A percentile compares a stretch with the other conserved stretches of the same genome.
phyloP scores from a whole-genome alignment of 2,113 vertebrate species.

The Pterocles orientalis region DNA sequence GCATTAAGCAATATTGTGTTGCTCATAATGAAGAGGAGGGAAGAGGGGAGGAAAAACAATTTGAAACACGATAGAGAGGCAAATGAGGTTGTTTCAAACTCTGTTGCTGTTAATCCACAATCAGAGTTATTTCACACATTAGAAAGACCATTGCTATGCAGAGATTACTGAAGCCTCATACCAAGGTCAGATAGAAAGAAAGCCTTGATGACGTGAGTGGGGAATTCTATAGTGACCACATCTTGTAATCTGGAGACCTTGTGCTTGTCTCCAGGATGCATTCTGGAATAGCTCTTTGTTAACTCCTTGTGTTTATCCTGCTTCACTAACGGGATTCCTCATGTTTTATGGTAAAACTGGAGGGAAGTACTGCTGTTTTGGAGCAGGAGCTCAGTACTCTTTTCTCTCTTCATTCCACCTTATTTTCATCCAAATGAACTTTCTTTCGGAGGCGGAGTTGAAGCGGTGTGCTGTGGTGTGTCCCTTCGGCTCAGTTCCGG shows the following conservation, averaged over 20 bases:
- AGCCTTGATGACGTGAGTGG: constrained; percentile 7
- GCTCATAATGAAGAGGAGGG: constrained; percentile 35
- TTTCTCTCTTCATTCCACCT: not conserved
- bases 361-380: not conserved
- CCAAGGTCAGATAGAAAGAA: constrained; percentile 48
- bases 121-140: constrained; percentile 31
- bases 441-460: not conserved
- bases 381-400: not conserved
- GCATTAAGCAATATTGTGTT: constrained; percentile 10
- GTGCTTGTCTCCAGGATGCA: constrained; percentile 13
- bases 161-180: constrained; percentile 32
- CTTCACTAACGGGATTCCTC: not conserved
- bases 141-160: constrained; percentile 40
- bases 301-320: constrained; percentile 12
- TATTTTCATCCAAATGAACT: not conserved
- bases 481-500: not conserved
- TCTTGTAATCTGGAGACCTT: constrained; percentile 59
- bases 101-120: not conserved
- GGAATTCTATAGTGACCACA: constrained; percentile 57
- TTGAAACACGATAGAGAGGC: not conserved
- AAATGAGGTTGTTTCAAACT: not conserved
- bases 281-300: not conserved
- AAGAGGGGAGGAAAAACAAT: constrained; percentile 10
- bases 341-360: not conserved
- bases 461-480: not conserved